Percentiles rank a stretch among this genome's conserved stretches.
phyloP scores from a whole-genome alignment of 1,140 invertebrate genomes.

The Zophobas atratus region DNA sequence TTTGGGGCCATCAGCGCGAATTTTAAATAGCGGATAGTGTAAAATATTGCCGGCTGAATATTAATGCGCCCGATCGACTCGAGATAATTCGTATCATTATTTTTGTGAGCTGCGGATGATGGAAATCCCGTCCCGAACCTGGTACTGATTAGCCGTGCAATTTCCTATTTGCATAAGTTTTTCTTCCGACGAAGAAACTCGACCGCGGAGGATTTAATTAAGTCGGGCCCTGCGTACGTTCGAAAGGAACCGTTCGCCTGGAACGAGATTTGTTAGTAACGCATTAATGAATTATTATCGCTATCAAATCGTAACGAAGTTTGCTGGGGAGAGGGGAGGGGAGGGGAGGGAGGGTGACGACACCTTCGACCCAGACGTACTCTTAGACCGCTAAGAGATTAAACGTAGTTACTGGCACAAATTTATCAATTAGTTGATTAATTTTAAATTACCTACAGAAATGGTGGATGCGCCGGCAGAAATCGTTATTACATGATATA shows the following conservation, averaged over 20 bases:
- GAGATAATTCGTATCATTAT: conserved; percentile 40
- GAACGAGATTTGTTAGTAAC: conserved; percentile 37
- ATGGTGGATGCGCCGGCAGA: not conserved
- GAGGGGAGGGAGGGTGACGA: conserved; percentile 5
- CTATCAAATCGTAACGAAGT: conserved; percentile 31
- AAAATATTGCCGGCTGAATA: conserved; percentile 60
- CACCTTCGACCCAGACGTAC: conserved; percentile 1
- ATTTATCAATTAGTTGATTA: conserved; percentile 43
- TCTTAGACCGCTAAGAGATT: not conserved
- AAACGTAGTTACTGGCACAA: not conserved
- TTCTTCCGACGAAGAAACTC: conserved; percentile 30
- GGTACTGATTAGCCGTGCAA: conserved; percentile 19
- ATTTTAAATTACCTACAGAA: conserved; percentile 40
- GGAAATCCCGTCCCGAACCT: conserved; percentile 21
- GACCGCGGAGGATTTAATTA: conserved; percentile 34
- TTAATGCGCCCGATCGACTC: conserved; percentile 51
- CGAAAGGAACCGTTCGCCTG: conserved; percentile 23
- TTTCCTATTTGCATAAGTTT: conserved; percentile 34
- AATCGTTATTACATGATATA: no score
- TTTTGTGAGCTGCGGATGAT: conserved; percentile 10
- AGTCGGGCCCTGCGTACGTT: conserved; percentile 15
- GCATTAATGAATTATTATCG: conserved; percentile 42
- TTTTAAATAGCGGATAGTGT: conserved; percentile 61
- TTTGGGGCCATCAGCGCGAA: conserved; percentile 61
- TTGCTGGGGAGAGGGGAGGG: conserved; percentile 2